Base-by-base conservation (phyloP, 2,113 vertebrate species). In the Chauna torquata region DNA sequence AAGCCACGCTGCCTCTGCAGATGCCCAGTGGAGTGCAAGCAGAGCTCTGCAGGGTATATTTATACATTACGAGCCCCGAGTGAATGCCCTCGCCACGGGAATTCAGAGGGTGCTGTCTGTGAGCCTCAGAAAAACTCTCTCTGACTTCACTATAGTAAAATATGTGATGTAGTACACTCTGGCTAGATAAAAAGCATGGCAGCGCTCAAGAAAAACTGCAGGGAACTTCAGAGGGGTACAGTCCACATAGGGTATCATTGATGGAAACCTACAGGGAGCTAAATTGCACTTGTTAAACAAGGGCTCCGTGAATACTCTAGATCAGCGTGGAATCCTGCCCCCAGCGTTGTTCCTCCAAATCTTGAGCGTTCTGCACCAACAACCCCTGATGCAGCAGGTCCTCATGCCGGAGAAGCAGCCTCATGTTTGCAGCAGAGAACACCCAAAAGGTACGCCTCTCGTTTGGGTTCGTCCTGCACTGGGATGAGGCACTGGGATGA, bases 161-260 rank as follows among this genome's bases (percentile, higher is more conserved):
- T 8, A 64, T 68, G 32, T 2, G 0, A 1, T 32, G 54, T 19
- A 80, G 80, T 34, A 27, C 34, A 12, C 36, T 64, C 22, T 25
- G 44, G 18, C 45, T 69, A 79, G 94, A 72, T 59, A 92, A 95
- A 92, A 61, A 77, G 32, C 82, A 93, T 10, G 17, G 49, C 49
- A 65, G 20, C 44, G 71, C 74, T 54, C 32, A 7, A 52, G 57
- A 50, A 79, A 92, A 90, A 76, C 36, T 40, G 74, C 86, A 92
- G 90, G 62, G 94, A 71, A 32, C 17, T 59, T 85, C 49, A 61
- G 36, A 62, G 70, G 27, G 89, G 66, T 23, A n/a, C 40, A 58
- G 78, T 58, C 80, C 77, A 69, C 86, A 68, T 9, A 78, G 76
- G 55, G 69, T 92, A 78, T 49, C 88, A 90, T 57, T 90, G 80